Evolutionary conservation across 2,113 vertebrate genomes (phyloP), one percentile per base, ranked within the genome.

Genomic region (Amblyopsis rosae): DNA sequence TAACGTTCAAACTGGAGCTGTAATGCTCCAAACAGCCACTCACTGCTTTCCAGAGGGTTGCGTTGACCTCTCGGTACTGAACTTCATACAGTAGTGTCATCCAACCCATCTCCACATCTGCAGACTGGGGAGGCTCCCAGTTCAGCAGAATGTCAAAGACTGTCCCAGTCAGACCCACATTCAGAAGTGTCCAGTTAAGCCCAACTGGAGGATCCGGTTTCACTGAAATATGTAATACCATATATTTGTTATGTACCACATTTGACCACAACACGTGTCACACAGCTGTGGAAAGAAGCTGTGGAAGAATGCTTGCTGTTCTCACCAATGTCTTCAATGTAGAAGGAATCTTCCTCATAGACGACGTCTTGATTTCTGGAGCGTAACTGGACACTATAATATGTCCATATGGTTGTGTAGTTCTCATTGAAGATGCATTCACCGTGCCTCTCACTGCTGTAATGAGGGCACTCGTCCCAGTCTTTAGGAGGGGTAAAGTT

Each of bases 381-480:
- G 13, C 81, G 85, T 41, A 99, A 95, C 80, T 94, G 94, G 73
- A 98, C 82, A 13, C 83, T 91, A 69, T 98, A 99, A 0, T 75
- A 73, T 1, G 79, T 92, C 97, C 97, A 99, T 67, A 98, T 26
- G 15, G 88, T 84, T 15, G 97, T 98, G 91, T 98, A 92, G 2
- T 87, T 93, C 2, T 91, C 77, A 26, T 93, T 93, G 84, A 99
- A 99, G 83, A 94, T 97, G 91, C 97, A 99, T 85, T 96, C 95
- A 3, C 96, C 92, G 59, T 86, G 84, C 60, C 78, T 90, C 41
- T 92, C 84, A 4, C 87, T 83, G 82, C 93, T 87, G 89, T 96
- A 98, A 82, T 95, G 93, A 4, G 97, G 97, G 79, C 97, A 99
- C 82, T 99, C 96, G 12, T 76, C 92, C 96, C 96, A 98, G 62